These are phyloP conservation scores for Colletes latitarsis DNA, from an alignment of 1,140 invertebrate genomes.

Conservation along the genomic window DNA sequence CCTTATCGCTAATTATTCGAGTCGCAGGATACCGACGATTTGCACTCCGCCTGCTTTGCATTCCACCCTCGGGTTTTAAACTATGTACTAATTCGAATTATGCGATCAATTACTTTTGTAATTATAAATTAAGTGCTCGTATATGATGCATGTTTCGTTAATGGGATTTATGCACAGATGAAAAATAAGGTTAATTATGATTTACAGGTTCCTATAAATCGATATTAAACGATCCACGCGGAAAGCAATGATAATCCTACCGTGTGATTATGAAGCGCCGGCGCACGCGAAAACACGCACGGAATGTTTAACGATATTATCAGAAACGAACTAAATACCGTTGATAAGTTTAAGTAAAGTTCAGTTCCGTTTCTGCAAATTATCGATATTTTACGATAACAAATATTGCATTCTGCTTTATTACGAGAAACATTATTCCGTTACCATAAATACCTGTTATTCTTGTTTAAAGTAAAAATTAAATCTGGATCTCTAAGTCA, in stretches of 20 bases:
- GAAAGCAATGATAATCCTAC: not conserved
- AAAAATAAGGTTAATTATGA: not conserved
- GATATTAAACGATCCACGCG: too few relatives aligned
- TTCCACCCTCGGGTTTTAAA: not conserved
- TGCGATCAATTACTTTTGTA: not conserved
- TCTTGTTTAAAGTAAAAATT: too few relatives aligned
- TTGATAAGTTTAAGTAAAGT: slow-evolving; percentile 42
- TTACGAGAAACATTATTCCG: too few relatives aligned
- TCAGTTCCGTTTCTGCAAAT: slow-evolving; percentile 31
- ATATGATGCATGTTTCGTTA: not conserved
- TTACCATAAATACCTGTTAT: too few relatives aligned
- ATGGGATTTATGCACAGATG: not conserved
- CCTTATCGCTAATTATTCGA: not conserved
- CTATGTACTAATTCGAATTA: not conserved
- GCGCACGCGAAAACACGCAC: too few relatives aligned
- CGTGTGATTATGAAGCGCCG: not conserved
- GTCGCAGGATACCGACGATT: not conserved
- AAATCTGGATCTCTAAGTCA: too few relatives aligned
- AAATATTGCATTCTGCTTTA: too few relatives aligned
- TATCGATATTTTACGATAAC: slow-evolving; percentile 29
- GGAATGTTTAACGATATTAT: slow-evolving; percentile 48
- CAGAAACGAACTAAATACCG: slow-evolving; percentile 14
- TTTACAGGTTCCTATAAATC: not conserved
- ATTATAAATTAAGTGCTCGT: not conserved
- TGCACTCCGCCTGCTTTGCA: not conserved